Conservation (phyloP, 2,113 vertebrate genomes). For the Xiphorhynchus elegans region DNA sequence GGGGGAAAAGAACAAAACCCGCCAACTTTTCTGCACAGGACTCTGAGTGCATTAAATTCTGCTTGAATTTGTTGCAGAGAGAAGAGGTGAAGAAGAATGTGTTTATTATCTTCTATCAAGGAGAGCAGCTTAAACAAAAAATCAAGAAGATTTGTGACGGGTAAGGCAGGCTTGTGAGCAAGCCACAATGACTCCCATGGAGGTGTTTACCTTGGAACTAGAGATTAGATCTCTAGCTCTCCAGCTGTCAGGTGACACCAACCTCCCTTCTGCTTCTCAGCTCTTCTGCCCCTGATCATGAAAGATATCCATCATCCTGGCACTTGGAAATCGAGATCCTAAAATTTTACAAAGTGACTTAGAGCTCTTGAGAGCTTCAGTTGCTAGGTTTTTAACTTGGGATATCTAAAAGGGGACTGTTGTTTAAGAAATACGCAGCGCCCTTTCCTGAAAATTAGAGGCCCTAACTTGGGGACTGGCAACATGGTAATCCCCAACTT, state of each 20-base stretch:
- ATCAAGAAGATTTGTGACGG: slow-evolving; percentile 83
- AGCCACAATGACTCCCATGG: rapidly evolving
- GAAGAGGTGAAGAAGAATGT: slow-evolving; percentile 83
- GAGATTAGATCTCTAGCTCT: background rate
- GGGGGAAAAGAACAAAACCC: background rate
- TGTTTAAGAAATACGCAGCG: background rate
- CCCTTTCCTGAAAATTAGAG: background rate
- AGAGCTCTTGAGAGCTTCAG: background rate
- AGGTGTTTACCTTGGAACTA: background rate
- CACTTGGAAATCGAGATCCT: background rate
- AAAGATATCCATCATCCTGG: background rate
- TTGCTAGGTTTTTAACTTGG: background rate
- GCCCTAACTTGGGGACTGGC: background rate
- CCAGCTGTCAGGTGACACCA: background rate
- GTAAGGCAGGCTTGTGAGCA: slow-evolving; percentile 59
- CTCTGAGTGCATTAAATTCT: background rate
- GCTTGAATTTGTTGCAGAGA: slow-evolving; percentile 68
- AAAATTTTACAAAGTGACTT: background rate
- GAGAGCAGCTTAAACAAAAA: slow-evolving; percentile 83
- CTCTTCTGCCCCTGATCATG: background rate
- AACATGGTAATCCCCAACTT: background rate
- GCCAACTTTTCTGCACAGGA: background rate
- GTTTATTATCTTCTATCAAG: slow-evolving; percentile 86
- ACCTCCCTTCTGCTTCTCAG: background rate
- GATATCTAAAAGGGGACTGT: background rate